Base-by-base conservation (phyloP, 2,888 invertebrate genomes). In the Listrodromus nycthemerus region DNA sequence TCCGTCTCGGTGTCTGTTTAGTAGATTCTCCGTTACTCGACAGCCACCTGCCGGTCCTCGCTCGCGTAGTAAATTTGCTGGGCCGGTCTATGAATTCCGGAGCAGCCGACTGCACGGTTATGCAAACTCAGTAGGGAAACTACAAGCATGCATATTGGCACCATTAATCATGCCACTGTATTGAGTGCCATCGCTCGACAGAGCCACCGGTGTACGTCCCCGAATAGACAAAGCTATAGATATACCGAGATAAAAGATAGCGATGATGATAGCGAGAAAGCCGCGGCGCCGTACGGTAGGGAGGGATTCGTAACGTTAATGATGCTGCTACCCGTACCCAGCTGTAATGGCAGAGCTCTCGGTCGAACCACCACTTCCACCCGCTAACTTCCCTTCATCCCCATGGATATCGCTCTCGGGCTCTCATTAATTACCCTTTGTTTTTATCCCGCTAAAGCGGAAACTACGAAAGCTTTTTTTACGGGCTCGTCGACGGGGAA, bases 121-220 rank as follows among this genome's bases (percentile, higher is more conserved):
- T 77, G 80, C 70, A 52, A 80, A 80, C 69, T 76, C 69, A 61
- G 76, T 63, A 61, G 76, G 69, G 70, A 88, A 89, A 88, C 88
- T 88, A 87, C 89, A 84, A 87, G 87, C 89, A 86, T 88, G 90
- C 90, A 90, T 90, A 91, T 91, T 91, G 89, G 89, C 85, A 83
- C 85, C 89, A 89, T 92, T 91, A 91, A 91, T 91, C 91, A 91
- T 88, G 87, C 82, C 86, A 85, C 85, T 83, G 86, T 90, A 90
- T 90, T 87, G 90, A 91, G 87, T 89, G 87, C 85, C 65, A 27
- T 52, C 63, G 70, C 48, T 84, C 75, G 83, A 80, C 82, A 80
- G 86, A 87, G 48, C 61, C 61, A 24, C 55, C 19, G 50, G 66
- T 66, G 61, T 66, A 78, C 67, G 63, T 33, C 58, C 45, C 52